Evolutionary conservation across 2,113 vertebrate species (phyloP).

Genomic region (Apodemus speciosus): DNA sequence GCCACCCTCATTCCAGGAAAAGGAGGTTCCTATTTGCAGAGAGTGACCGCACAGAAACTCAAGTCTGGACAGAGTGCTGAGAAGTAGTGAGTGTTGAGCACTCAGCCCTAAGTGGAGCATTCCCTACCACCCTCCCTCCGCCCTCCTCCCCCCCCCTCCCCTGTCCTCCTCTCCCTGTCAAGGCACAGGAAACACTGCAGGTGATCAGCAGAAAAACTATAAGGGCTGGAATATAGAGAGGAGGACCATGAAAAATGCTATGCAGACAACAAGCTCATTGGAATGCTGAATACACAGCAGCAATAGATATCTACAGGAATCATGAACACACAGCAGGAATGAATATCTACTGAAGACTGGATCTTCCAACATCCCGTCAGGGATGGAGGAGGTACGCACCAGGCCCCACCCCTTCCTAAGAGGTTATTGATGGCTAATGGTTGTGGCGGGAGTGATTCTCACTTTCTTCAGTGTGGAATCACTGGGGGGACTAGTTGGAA

Average conservation of each 20-base stretch:
- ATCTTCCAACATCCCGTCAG: neutral
- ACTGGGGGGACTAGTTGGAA: neutral
- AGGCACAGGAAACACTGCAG: neutral
- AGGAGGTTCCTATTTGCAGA: neutral
- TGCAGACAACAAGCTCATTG: neutral
- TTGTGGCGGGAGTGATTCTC: neutral
- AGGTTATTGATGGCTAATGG: neutral
- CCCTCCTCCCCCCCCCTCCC: too few species aligned
- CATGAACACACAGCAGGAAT: neutral
- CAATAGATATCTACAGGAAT: neutral
- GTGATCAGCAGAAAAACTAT: neutral
- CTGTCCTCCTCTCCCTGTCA: too few species aligned
- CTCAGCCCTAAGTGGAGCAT: neutral
- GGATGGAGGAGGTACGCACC: neutral
- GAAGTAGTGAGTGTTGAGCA: neutral
- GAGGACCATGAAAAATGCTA: neutral
- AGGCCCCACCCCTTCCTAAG: too few species aligned
- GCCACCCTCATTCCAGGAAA: neutral
- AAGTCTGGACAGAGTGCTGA: neutral
- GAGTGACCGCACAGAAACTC: neutral
- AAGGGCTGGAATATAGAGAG: neutral
- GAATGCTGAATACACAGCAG: neutral
- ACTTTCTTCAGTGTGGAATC: neutral
- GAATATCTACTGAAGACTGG: neutral
- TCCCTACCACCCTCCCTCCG: too few species aligned